Conservation (phyloP, 1,140 invertebrate genomes). For the Bombus consobrinus region DNA sequence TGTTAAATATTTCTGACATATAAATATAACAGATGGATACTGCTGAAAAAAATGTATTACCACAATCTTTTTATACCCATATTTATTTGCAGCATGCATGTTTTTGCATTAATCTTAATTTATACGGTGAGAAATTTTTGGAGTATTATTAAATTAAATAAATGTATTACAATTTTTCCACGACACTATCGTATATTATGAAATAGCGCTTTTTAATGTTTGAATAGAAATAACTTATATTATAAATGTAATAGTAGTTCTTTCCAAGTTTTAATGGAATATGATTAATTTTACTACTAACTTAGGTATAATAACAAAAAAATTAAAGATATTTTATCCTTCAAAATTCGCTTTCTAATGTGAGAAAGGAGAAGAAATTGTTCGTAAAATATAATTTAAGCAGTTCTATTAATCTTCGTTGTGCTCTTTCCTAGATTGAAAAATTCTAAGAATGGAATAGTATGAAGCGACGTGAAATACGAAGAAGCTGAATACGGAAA, state of each 20-base stretch:
- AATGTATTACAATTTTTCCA: too few relatives aligned
- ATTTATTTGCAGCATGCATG: too few relatives aligned
- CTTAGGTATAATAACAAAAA: background rate
- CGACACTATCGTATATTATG: too few relatives aligned
- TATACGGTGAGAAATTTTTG: too few relatives aligned
- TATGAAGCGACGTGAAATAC: background rate
- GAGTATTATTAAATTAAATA: too few relatives aligned
- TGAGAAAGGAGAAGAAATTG: background rate
- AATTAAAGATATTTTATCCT: background rate
- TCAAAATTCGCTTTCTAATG: background rate
- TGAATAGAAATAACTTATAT: background rate
- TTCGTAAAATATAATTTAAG: background rate
- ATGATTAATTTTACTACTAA: background rate
- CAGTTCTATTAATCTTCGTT: background rate
- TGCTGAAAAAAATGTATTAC: background rate
- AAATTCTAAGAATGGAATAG: background rate
- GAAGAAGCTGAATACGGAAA: constrained; percentile 17
- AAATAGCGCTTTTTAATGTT: background rate
- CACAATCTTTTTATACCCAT: too few relatives aligned
- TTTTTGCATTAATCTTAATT: too few relatives aligned
- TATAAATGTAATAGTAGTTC: too few relatives aligned
- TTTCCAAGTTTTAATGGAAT: too few relatives aligned
- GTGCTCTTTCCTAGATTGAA: background rate
- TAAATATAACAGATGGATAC: background rate
- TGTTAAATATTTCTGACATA: background rate